Conservation (phyloP, 1,140 invertebrate species). For the Vollenhovia emeryi region DNA sequence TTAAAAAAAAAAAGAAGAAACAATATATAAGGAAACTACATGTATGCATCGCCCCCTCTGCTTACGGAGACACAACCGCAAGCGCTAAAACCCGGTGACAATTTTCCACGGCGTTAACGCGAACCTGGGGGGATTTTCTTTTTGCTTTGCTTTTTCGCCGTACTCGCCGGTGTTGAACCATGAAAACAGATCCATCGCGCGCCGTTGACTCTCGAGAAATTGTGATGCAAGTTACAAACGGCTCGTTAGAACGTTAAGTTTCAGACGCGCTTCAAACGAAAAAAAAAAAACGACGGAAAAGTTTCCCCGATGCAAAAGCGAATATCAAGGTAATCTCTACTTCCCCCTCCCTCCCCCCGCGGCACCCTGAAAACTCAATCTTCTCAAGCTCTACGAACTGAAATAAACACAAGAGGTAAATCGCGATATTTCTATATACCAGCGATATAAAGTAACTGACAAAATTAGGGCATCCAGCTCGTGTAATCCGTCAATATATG, state of each 20-base stretch:
- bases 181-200: neutral
- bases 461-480: neutral
- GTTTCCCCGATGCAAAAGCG: neutral
- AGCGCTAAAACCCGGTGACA: slow-evolving; percentile 21
- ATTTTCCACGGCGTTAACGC: neutral
- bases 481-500: neutral
- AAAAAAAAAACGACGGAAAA: neutral
- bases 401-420: slow-evolving; percentile 13
- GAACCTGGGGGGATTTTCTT: no score
- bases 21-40: no score
- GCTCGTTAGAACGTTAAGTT: neutral
- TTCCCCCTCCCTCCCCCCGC: neutral
- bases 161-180: no score
- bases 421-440: neutral
- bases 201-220: neutral
- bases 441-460: neutral
- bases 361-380: neutral
- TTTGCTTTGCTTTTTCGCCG: no score
- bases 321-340: neutral
- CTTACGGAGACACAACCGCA: neutral
- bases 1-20: slow-evolving; percentile 31
- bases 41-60: slow-evolving; percentile 23
- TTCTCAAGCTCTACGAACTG: neutral
- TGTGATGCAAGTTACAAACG: neutral
- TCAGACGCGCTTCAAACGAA: neutral